Percentiles rank a stretch among this genome's conserved stretches.
phyloP scores from a whole-genome alignment of 2,797 vertebrate genomes.

The Enteromius paludinosus region DNA sequence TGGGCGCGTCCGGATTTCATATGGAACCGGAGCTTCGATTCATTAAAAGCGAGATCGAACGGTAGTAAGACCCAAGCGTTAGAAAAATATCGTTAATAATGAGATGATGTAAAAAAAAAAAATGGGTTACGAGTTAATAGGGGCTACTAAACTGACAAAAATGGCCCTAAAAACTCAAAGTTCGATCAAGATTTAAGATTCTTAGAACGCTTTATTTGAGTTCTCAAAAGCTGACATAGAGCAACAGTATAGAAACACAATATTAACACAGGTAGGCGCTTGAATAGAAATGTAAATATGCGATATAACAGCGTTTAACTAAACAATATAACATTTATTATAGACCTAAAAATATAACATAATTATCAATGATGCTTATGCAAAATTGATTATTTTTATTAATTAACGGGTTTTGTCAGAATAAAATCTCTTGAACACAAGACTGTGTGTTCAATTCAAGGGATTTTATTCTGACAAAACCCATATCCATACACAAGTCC shows the following conservation, averaged over 20 bases:
- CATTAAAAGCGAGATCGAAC: slow-evolving; percentile 5
- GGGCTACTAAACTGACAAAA: not conserved
- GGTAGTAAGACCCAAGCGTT: not conserved
- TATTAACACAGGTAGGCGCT: not conserved
- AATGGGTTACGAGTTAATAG: no score
- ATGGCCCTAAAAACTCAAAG: not conserved
- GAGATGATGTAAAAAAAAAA: no score
- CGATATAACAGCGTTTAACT: no score
- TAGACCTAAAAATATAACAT: not conserved
- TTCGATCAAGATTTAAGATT: not conserved
- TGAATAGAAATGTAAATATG: not conserved
- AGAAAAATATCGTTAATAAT: not conserved
- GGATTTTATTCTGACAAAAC: no score
- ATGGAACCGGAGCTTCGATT: not conserved
- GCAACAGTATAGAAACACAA: not conserved
- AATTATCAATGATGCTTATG: not conserved
- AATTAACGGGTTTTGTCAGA: not conserved
- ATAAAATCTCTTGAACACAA: not conserved
- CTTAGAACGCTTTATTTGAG: not conserved
- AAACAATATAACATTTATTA: not conserved
- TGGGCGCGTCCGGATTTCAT: slow-evolving; percentile 38
- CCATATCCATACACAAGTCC: no score
- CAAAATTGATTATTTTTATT: not conserved
- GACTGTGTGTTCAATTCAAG: no score
- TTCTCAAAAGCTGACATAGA: not conserved